phyloP scores from a whole-genome alignment of 2,888 invertebrate genomes.

The Campaea margaritaria region DNA sequence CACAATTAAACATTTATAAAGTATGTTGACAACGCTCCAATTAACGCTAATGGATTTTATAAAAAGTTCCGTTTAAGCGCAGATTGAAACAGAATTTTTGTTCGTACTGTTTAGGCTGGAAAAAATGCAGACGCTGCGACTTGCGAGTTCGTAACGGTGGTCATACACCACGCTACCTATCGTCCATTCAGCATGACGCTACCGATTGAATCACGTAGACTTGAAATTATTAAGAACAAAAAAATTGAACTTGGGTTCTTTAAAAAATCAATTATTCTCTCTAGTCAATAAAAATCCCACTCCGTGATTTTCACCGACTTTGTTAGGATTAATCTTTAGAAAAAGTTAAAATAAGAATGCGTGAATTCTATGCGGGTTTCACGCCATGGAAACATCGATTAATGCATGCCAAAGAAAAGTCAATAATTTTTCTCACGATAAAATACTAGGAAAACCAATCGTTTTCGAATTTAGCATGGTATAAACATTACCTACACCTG shows the following conservation, averaged over 20 bases:
- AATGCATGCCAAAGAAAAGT: not conserved
- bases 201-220: no score
- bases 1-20: not conserved
- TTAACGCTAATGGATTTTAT: not conserved
- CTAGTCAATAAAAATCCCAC: no score
- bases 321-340: no score
- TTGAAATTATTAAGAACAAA: no score
- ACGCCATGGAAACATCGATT: not conserved
- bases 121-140: no score
- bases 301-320: no score
- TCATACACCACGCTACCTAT: no score
- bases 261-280: no score
- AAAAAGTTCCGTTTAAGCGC: not conserved
- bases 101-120: not conserved
- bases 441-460: not conserved
- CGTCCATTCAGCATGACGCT: no score
- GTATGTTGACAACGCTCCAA: not conserved
- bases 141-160: no score
- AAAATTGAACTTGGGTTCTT: no score
- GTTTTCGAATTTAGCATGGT: not conserved
- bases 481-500: not conserved
- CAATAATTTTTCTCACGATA: constrained; percentile 1
- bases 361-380: not conserved
- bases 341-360: not conserved
- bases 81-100: not conserved